Percentiles rank a stretch among this genome's conserved stretches.
phyloP scores from a whole-genome alignment of 2,888 invertebrate genomes.

The Callyntrura guangdongensis region DNA sequence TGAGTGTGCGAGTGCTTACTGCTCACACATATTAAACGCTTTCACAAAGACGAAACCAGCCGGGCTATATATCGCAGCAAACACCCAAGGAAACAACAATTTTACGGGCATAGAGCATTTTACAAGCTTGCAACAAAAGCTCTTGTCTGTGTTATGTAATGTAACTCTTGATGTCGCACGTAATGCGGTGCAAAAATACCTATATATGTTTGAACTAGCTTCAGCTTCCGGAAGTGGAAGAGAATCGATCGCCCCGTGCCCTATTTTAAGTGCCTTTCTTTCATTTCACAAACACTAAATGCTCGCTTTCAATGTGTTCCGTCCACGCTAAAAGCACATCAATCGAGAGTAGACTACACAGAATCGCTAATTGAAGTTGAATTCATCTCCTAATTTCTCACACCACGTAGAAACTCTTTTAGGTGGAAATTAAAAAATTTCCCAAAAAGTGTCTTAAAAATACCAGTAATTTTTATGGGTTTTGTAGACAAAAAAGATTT shows the following conservation, averaged over 20 bases:
- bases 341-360: no score
- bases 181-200: slow-evolving; percentile 48
- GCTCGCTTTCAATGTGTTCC: background rate
- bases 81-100: slow-evolving; percentile 5
- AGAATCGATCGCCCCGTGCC: slow-evolving; percentile 63
- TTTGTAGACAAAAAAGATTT: no score
- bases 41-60: background rate
- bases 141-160: slow-evolving; percentile 45
- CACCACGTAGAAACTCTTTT: no score
- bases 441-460: no score
- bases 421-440: no score
- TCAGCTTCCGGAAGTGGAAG: slow-evolving; percentile 67
- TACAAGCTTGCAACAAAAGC: background rate
- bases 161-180: slow-evolving; percentile 49
- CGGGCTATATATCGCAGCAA: background rate
- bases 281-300: slow-evolving; percentile 43
- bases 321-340: background rate
- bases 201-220: slow-evolving; percentile 54
- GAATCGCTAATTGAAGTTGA: no score
- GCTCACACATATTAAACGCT: slow-evolving; percentile 25
- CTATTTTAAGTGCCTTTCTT: slow-evolving; percentile 63
- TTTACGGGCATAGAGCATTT: background rate
- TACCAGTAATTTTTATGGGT: no score
- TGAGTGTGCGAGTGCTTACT: no score
- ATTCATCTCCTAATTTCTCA: no score